Evolutionary conservation across 2,113 vertebrate genomes (phyloP).

Genomic region (Genyomyrus donnyi): DNA sequence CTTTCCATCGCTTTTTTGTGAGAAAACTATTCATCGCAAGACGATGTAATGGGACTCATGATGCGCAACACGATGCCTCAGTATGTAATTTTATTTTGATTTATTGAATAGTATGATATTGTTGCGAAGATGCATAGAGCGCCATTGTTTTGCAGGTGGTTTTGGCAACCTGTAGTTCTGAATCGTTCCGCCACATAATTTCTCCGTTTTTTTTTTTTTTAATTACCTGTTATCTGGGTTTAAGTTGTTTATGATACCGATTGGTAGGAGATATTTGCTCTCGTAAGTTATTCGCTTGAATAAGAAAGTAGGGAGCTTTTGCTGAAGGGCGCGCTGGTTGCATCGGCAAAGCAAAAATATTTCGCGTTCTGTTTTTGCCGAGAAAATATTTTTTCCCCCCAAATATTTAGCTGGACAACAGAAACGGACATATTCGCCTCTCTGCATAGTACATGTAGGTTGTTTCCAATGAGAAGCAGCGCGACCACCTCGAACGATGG

Average conservation of each 20-base stretch:
- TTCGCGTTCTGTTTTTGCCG: conserved; percentile 30
- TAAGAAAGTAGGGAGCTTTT: conserved; percentile 52
- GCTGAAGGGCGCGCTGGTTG: conserved; percentile 61
- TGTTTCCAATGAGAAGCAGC: conserved; percentile 48
- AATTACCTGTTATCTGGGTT: conserved; percentile 41
- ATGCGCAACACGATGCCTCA: background rate
- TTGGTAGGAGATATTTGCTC: conserved; percentile 60
- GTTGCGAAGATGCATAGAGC: background rate
- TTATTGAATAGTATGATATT: background rate
- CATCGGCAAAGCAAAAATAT: conserved; percentile 52
- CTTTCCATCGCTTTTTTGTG: background rate
- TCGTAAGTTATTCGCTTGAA: conserved; percentile 53
- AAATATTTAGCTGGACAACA: conserved; percentile 32
- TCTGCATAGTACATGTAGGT: conserved; percentile 38
- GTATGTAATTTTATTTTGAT: background rate
- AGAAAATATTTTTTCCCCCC: background rate
- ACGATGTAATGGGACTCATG: background rate
- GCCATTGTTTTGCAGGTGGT: background rate
- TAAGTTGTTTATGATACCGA: conserved; percentile 45
- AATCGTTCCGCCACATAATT: conserved; percentile 25
- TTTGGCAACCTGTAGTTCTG: conserved; percentile 37
- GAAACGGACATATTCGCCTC: conserved; percentile 38
- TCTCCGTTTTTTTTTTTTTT: conserved; percentile 37
- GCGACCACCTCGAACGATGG: conserved; percentile 59
- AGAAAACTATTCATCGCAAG: background rate